Percentiles rank a stretch among this genome's conserved stretches.
Evolutionary conservation across 1,140 invertebrate species (phyloP).

Genomic region (Hyles vespertilio): DNA sequence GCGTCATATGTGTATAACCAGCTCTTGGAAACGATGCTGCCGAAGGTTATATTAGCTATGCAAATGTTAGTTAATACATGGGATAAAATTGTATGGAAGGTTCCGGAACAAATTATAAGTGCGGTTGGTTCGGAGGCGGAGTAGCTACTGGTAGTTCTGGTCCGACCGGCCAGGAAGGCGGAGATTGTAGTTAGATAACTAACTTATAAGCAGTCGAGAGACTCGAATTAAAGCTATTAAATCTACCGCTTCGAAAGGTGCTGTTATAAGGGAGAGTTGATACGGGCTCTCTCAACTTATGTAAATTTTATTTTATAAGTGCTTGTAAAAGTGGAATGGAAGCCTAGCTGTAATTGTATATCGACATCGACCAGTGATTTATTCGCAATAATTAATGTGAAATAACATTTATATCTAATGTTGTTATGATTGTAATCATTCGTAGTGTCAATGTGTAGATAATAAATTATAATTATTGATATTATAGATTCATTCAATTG

Average conservation of each 20-base stretch:
- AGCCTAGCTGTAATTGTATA: neutral
- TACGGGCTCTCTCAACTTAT: constrained; percentile 6
- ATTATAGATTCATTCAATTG: too few species aligned
- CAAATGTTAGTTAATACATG: constrained; percentile 13
- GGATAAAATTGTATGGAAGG: constrained; percentile 10
- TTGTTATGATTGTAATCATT: too few species aligned
- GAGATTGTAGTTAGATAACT: constrained; percentile 24
- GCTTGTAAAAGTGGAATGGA: constrained; percentile 5
- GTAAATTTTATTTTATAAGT: constrained; percentile 13
- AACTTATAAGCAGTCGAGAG: constrained; percentile 8
- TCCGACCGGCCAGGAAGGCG: constrained; percentile 17
- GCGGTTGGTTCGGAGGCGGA: constrained; percentile 17
- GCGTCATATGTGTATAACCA: neutral
- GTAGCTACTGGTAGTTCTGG: constrained; percentile 12
- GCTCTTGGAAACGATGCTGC: neutral
- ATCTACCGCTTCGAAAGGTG: constrained; percentile 6
- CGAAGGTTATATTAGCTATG: constrained; percentile 9
- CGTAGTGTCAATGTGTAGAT: too few species aligned
- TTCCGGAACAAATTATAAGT: constrained; percentile 25
- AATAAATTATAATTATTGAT: too few species aligned
- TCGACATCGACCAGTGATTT: too few species aligned
- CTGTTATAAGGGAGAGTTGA: constrained; percentile 8
- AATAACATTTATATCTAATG: too few species aligned
- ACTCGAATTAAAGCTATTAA: constrained; percentile 12
- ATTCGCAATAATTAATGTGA: too few species aligned